Base-by-base conservation (phyloP, 2,888 invertebrate species). In the Sesia bembeciformis region DNA sequence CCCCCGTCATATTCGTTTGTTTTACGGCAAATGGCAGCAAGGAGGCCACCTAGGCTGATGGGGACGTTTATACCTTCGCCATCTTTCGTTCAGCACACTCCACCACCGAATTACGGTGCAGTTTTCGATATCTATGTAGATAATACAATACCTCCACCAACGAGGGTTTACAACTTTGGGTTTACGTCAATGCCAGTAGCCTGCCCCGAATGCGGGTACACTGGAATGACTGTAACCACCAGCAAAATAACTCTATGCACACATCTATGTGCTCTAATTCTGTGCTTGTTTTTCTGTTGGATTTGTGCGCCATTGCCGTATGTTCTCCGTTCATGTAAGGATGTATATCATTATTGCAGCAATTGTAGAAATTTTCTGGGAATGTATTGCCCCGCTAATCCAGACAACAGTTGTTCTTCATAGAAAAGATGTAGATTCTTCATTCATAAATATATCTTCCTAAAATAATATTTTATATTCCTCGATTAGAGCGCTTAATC, bases 1-100 rank as follows among this genome's bases (percentile, higher is more conserved):
- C 88, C 88, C 3, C 88, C 88, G 0, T 85, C 87, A 0, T 89
- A 88, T 64, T 84, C 88, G 0, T 89, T 84, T 59, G 88, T 89
- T 4, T 68, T 87, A 53, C 67, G 85, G 39, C 87, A 88, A 72
- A 81, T 82, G 65, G 74, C 81, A 1, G 68, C 71, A 0, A 63
- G 81, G 52, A 68, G 81, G 57, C 68, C 87, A 55, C 86, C 88
- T 0, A 72, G 87, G 56, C 62, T 85, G 2, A 76, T 88, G 78
- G 87, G 86, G 39, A 86, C 86, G 0, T 89, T 88, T 58, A 78
- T 85, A 54, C 83, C 87, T 4, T 89, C 87, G 0, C 85, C 87
- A 1, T 88, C 88, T 3, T 89, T 84, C 56, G 70, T 88, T 4
- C 79, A 78, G 52, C 84, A 81, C 7, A 78, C 84, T 4, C 88